Conservation (phyloP, 2,888 invertebrate species). For the Platycheirus albimanus region DNA sequence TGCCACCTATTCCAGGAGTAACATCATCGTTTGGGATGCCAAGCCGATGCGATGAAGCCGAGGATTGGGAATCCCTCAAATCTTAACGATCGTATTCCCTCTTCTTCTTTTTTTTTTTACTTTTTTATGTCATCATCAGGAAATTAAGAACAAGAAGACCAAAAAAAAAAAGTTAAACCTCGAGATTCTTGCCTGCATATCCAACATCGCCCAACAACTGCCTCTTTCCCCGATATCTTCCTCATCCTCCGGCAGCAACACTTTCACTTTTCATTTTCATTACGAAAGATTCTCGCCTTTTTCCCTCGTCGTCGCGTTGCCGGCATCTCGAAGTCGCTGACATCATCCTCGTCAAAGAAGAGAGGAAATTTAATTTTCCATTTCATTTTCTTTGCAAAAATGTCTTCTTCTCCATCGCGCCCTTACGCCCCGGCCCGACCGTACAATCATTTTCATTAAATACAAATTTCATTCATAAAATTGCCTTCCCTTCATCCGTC, state of each 20-base stretch:
- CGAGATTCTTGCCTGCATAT: constrained; percentile 40
- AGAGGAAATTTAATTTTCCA: constrained; percentile 72
- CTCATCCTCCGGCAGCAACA: constrained; percentile 18
- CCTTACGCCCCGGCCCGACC: background rate
- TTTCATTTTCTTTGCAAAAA: constrained; percentile 64
- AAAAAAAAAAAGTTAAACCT: constrained; percentile 32
- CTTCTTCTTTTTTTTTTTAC: too few species aligned
- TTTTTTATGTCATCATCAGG: constrained; percentile 73
- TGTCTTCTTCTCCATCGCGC: constrained; percentile 5
- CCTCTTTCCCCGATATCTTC: background rate
- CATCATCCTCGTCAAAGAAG: background rate
- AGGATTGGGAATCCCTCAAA: constrained; percentile 56
- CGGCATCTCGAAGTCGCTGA: too few species aligned
- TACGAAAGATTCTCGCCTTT: constrained; percentile 65
- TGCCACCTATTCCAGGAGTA: constrained; percentile 47
- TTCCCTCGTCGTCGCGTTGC: constrained; percentile 1
- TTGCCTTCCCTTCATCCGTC: constrained; percentile 28
- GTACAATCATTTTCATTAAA: constrained; percentile 71
- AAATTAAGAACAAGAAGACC: constrained; percentile 62
- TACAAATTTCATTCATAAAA: constrained; percentile 73
- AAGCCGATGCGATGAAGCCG: constrained; percentile 18
- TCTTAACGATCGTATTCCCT: constrained; percentile 61
- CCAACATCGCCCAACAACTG: too few species aligned
- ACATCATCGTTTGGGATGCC: background rate
- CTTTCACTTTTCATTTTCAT: constrained; percentile 74